Percentiles rank a stretch among this genome's conserved stretches.
Evolutionary conservation across 2,888 invertebrate species (phyloP).

Genomic region (Tanytarsus gracilentus): DNA sequence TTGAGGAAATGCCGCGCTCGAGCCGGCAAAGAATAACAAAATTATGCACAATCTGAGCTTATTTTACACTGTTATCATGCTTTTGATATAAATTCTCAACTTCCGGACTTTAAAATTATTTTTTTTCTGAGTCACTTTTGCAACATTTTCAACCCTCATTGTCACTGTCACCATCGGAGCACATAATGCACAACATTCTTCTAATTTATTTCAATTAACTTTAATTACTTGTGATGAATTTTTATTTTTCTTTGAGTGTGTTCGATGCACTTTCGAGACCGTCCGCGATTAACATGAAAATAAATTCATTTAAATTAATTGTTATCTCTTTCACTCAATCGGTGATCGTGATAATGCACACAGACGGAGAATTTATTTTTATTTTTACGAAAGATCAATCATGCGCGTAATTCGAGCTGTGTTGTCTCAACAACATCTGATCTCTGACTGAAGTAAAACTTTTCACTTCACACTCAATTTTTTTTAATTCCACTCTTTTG

Average conservation of each 20-base stretch:
- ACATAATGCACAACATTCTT: too few species aligned
- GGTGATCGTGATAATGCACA: too few species aligned
- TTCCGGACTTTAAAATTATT: too few species aligned
- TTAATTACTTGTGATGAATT: too few species aligned
- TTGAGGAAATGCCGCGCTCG: slow-evolving; percentile 7
- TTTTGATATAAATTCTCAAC: too few species aligned
- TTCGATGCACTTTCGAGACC: neutral
- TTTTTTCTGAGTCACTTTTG: too few species aligned
- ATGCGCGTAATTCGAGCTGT: neutral
- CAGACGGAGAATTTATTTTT: neutral
- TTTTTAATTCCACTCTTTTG: neutral
- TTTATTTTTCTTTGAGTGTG: too few species aligned
- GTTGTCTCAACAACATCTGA: slow-evolving; percentile 9
- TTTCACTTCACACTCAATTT: neutral
- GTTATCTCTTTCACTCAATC: slow-evolving; percentile 14
- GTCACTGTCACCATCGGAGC: too few species aligned
- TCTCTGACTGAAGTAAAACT: slow-evolving; percentile 5
- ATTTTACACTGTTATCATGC: too few species aligned
- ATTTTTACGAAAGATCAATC: neutral
- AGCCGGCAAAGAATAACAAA: too few species aligned
- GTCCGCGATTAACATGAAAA: neutral
- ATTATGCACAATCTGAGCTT: too few species aligned
- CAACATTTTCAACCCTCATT: too few species aligned
- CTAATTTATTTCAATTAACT: slow-evolving; percentile 10
- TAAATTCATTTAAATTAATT: slow-evolving; percentile 9